Base-by-base conservation (phyloP, 2,888 invertebrate species). In the Polydrusus pterygomalis region DNA sequence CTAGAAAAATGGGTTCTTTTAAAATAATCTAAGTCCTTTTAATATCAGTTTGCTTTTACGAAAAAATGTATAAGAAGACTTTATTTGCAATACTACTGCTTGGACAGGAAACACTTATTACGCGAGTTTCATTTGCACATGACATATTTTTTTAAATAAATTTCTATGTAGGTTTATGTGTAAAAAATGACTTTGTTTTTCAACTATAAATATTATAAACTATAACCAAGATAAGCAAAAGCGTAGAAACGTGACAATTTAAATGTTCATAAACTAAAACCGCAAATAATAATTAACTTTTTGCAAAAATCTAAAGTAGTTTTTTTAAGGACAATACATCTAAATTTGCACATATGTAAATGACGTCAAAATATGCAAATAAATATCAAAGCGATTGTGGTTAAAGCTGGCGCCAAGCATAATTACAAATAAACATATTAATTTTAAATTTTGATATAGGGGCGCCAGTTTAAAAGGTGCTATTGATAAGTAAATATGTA, bases 401-500 rank as follows among this genome's bases (percentile, higher is more conserved):
- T 64, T 65, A 20, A 65, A 18, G 45, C 56, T 56, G 72, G 72
- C 72, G 72, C 72, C 72, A 65, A 43, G 38, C 49, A 30, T 72
- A 64, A 72, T 72, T 72, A 47, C 34, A 71, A 64, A 71, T 71
- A 63, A 71, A 58, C 60, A 20, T 63, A 63, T 63, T 63, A 63
- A 72, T 65, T 65, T 63, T 60, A 63, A 70, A 56, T 83, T 82
- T 43, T 65, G 54, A 72, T 72, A 45, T 15, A 34, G 34, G 54
- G 64, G 71, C 70, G 70, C 70, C 70, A 38, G 51, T 34, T 20
- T 3, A 25, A 64, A 40, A 45, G 64, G 45, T 49, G 25, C 30
- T 8, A 7, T 54, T 54, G 54, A 54, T 54, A 54, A 54, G n/a
- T 2, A 20, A 51, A 51, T 51, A 51, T 51, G 8, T 43, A n/a